These are phyloP conservation scores for Nymphalis c-album DNA, from an alignment of 2,888 invertebrate genomes.

Conservation along the genomic window DNA sequence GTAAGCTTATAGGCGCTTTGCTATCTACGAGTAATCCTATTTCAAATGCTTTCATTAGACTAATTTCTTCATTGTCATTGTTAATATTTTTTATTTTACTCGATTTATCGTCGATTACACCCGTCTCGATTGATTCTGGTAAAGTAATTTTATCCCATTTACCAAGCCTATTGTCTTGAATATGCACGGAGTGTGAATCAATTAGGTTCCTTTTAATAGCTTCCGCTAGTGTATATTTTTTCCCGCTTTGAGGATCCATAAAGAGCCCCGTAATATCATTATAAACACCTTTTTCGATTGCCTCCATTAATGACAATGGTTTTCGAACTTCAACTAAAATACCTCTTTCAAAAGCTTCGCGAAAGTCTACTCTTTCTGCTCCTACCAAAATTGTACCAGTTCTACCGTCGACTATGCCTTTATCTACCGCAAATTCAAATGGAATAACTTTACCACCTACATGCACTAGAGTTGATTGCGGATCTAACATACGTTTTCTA, in stretches of 20 bases:
- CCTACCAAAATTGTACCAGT: slow-evolving; percentile 85
- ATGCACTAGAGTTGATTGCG: slow-evolving; percentile 91
- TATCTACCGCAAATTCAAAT: slow-evolving; percentile 90
- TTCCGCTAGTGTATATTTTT: slow-evolving; percentile 89
- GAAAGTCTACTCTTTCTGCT: slow-evolving; percentile 87
- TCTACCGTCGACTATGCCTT: slow-evolving; percentile 88
- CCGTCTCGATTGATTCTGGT: slow-evolving; percentile 88
- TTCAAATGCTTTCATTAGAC: slow-evolving; percentile 89
- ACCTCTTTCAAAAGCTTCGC: slow-evolving; percentile 92
- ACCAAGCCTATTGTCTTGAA: slow-evolving; percentile 88
- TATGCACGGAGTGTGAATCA: slow-evolving; percentile 91
- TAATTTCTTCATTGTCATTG: slow-evolving; percentile 84
- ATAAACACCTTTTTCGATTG: slow-evolving; percentile 90
- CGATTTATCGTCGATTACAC: slow-evolving; percentile 87
- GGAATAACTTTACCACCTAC: slow-evolving; percentile 90
- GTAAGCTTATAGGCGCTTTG: slow-evolving; percentile 90
- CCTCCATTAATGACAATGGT: slow-evolving; percentile 91
- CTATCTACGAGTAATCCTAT: slow-evolving; percentile 90
- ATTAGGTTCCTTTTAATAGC: slow-evolving; percentile 91
- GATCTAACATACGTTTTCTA: slow-evolving; percentile 90
- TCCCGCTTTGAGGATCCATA: slow-evolving; percentile 90
- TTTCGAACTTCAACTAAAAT: slow-evolving; percentile 90
- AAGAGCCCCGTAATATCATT: slow-evolving; percentile 90
- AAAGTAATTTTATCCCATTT: slow-evolving; percentile 89
- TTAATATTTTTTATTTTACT: slow-evolving; percentile 87